phyloP scores from a whole-genome alignment of 1,140 invertebrate genomes.

The Zaprionus camerounensis region DNA sequence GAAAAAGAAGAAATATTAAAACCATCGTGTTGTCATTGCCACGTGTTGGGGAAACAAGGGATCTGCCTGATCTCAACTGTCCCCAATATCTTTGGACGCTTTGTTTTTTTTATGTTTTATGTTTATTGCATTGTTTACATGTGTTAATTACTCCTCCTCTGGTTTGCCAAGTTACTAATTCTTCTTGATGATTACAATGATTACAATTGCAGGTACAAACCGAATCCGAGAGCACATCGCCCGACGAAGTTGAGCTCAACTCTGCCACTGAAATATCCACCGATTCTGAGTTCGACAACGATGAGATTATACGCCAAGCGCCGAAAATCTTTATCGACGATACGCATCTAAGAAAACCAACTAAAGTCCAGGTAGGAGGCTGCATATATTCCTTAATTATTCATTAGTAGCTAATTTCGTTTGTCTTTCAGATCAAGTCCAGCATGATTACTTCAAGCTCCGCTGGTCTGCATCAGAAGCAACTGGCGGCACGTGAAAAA shows the following conservation, averaged over 20 bases:
- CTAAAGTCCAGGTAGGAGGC: conserved; percentile 87
- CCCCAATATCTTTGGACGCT: conserved; percentile 36
- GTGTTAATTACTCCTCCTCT: conserved; percentile 1
- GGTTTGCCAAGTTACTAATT: conserved; percentile 23
- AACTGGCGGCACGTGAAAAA: conserved; percentile 59
- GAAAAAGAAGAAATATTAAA: not conserved
- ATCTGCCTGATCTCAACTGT: conserved; percentile 38
- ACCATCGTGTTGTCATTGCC: not conserved
- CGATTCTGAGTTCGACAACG: conserved; percentile 95
- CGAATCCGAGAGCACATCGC: conserved; percentile 89
- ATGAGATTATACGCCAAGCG: conserved; percentile 88
- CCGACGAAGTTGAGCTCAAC: conserved; percentile 89
- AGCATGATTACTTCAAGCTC: conserved; percentile 64
- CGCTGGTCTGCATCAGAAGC: conserved; percentile 63
- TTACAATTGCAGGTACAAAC: conserved; percentile 86
- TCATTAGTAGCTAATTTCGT: not conserved
- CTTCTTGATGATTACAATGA: not conserved
- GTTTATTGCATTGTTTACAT: conserved; percentile 22
- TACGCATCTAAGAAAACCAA: conserved; percentile 84
- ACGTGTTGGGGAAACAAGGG: conserved; percentile 5
- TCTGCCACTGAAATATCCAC: conserved; percentile 96
- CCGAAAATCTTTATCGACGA: conserved; percentile 88
- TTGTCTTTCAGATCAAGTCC: conserved; percentile 65
- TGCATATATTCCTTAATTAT: not conserved
- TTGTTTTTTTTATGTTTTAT: conserved; percentile 60